Percentiles rank a stretch among this genome's conserved stretches.
These are phyloP conservation scores for Epirrita christyi DNA, from an alignment of 2,888 invertebrate genomes.

Conservation along the genomic window DNA sequence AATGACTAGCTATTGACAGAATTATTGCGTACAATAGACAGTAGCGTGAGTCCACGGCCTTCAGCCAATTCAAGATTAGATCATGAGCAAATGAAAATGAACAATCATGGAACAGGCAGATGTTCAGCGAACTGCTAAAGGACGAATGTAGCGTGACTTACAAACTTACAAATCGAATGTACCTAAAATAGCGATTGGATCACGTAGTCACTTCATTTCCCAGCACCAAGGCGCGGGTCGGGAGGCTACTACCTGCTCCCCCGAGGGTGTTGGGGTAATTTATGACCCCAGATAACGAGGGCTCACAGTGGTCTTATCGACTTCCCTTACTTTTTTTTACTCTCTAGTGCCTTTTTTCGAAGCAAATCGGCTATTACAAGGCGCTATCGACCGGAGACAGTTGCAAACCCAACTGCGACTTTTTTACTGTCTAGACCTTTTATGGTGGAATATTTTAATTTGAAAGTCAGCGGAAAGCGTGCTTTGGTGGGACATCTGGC, in stretches of 20 bases:
- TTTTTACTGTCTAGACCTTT: conserved; percentile 58
- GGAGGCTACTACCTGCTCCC: conserved; percentile 73
- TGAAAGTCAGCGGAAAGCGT: conserved; percentile 40
- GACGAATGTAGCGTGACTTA: conserved; percentile 55
- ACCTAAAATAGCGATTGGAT: conserved; percentile 83
- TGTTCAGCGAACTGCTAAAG: conserved; percentile 33
- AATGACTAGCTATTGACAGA: conserved; percentile 11
- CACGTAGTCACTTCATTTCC: conserved; percentile 83
- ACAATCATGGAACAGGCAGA: conserved; percentile 32
- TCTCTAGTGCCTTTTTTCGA: conserved; percentile 74
- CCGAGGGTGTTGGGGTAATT: conserved; percentile 79
- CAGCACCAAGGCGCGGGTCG: conserved; percentile 50
- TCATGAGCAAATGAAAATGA: conserved; percentile 37
- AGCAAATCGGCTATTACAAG: conserved; percentile 76
- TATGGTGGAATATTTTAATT: conserved; percentile 44
- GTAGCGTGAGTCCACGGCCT: conserved; percentile 19
- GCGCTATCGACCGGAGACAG: conserved; percentile 69
- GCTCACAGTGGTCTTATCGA: conserved; percentile 81
- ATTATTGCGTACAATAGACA: conserved; percentile 20
- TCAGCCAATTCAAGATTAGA: conserved; percentile 26
- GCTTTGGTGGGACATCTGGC: conserved; percentile 38
- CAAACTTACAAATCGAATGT: conserved; percentile 70
- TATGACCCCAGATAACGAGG: conserved; percentile 83
- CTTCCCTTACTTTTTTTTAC: conserved; percentile 73
- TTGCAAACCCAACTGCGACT: conserved; percentile 47